A percentile compares a stretch with the other conserved stretches of the same genome.
phyloP scores from a whole-genome alignment of 2,888 invertebrate genomes.

The Chaetoderma sp. region DNA sequence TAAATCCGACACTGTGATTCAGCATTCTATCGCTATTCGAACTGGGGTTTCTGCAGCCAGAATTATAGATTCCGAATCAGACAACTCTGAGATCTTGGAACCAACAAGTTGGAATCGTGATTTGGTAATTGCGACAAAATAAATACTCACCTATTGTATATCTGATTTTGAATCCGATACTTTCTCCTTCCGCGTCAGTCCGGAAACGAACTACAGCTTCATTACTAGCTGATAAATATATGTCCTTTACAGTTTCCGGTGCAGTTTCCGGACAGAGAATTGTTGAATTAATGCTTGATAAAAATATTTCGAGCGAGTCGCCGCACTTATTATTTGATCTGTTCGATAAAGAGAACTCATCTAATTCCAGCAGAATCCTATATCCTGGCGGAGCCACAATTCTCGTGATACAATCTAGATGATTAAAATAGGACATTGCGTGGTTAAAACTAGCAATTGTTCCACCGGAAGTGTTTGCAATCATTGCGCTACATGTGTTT shows the following conservation, averaged over 20 bases:
- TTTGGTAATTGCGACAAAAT: no score
- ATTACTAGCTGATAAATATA: background rate
- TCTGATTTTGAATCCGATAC: background rate
- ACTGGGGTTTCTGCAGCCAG: no score
- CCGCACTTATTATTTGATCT: background rate
- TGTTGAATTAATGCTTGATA: background rate
- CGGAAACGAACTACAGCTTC: background rate
- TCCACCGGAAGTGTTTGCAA: constrained; percentile 67
- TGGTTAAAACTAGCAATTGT: constrained; percentile 78
- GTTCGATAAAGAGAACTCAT: background rate
- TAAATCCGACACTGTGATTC: no score
- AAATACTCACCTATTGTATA: background rate
- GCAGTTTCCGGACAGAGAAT: background rate
- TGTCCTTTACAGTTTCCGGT: background rate
- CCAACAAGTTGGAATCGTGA: no score
- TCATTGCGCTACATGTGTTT: constrained; percentile 6
- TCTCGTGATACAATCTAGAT: constrained; percentile 79
- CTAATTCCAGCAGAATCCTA: constrained; percentile 76
- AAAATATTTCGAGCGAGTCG: background rate
- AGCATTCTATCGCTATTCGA: no score
- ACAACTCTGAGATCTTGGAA: no score
- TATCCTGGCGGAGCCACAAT: constrained; percentile 78
- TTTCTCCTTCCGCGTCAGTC: background rate
- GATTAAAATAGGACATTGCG: constrained; percentile 80
- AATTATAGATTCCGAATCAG: no score